Conservation (phyloP, 2,888 invertebrate genomes). For the Fissipunctia ypsillon region DNA sequence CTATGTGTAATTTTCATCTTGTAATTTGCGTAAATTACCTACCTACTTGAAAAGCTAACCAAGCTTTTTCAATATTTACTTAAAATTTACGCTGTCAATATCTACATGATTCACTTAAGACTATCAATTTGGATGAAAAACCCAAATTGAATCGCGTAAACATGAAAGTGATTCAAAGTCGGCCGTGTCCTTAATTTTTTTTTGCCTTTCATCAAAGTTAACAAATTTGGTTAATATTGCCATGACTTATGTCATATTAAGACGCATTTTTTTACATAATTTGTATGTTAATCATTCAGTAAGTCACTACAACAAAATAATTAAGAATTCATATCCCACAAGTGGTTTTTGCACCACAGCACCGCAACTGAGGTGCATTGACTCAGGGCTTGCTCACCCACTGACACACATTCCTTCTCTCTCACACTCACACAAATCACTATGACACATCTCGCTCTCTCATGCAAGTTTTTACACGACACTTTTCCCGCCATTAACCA, state of each 20-base stretch:
- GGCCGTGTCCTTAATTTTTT: background rate
- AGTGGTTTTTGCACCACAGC: slow-evolving; percentile 53
- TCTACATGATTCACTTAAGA: background rate
- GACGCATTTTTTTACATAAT: slow-evolving; percentile 5
- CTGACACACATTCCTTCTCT: slow-evolving; percentile 83
- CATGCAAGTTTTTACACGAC: slow-evolving; percentile 79
- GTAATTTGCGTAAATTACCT: too few relatives aligned
- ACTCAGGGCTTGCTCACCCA: slow-evolving; percentile 83
- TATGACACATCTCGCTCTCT: slow-evolving; percentile 71
- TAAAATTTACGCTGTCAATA: background rate
- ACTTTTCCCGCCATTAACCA: slow-evolving; percentile 84
- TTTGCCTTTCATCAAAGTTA: background rate
- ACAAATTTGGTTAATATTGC: background rate
- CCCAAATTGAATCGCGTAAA: background rate
- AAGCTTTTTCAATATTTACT: too few relatives aligned
- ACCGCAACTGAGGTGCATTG: slow-evolving; percentile 77
- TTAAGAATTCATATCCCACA: slow-evolving; percentile 55
- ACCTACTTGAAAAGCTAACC: too few relatives aligned
- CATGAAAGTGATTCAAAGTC: background rate
- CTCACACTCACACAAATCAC: slow-evolving; percentile 67
- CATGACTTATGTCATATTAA: slow-evolving; percentile 23
- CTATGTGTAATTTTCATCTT: background rate
- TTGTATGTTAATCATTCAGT: slow-evolving; percentile 32
- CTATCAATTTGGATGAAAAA: background rate
- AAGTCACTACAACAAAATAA: slow-evolving; percentile 42